A percentile compares a stretch with the other conserved stretches of the same genome.
Evolutionary conservation across 2,113 vertebrate species (phyloP).

Genomic region (Oryzias curvinotus): DNA sequence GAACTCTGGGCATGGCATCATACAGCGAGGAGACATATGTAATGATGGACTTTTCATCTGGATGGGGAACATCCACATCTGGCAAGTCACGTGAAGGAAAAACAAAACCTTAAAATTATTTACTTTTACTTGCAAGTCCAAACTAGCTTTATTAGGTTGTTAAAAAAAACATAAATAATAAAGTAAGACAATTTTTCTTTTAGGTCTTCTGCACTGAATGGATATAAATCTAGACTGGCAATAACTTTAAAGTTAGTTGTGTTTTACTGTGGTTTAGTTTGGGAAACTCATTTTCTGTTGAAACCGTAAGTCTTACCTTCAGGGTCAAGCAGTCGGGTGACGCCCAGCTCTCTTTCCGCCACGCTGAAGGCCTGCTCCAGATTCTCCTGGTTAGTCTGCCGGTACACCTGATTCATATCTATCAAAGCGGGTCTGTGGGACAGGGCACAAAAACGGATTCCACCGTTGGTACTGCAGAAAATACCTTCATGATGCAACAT

Average conservation of each 20-base stretch:
- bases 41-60: constrained; percentile 82
- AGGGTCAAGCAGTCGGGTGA: constrained; percentile 91
- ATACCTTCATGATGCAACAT: background rate
- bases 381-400: constrained; percentile 89
- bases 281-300: background rate
- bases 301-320: constrained; percentile 78
- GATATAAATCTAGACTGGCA: background rate
- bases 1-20: constrained; percentile 91
- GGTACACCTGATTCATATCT: constrained; percentile 89
- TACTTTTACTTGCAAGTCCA: background rate
- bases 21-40: constrained; percentile 86
- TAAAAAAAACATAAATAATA: background rate
- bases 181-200: background rate
- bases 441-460: background rate
- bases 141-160: background rate
- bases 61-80: constrained; percentile 80
- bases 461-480: background rate
- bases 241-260: background rate
- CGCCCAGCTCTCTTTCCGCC: constrained; percentile 88
- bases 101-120: background rate
- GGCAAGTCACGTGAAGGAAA: background rate
- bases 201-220: background rate
- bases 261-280: background rate
- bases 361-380: constrained; percentile 94
- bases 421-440: constrained; percentile 84